Conservation (phyloP, 2,888 invertebrate species). For the Cylloceria caligata region DNA sequence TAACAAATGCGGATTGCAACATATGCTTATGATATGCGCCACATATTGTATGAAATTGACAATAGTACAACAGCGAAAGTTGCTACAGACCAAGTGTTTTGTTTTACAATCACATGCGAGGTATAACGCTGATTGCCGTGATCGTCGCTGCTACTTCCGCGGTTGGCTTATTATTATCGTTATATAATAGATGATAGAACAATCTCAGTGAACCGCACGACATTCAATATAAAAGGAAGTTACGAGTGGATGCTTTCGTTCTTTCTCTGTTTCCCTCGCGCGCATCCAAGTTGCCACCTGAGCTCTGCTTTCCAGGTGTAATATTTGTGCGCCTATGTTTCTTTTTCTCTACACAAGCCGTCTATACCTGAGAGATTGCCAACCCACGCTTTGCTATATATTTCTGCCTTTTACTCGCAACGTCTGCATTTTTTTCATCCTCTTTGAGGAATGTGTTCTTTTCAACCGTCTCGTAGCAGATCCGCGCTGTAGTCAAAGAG, state of each 20-base stretch:
- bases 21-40: background rate
- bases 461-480: background rate
- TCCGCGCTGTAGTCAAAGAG: background rate
- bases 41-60: background rate
- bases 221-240: background rate
- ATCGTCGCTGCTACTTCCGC: slow-evolving; percentile 9
- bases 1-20: background rate
- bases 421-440: background rate
- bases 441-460: background rate
- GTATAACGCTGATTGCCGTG: too few relatives aligned
- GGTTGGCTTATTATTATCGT: slow-evolving; percentile 7
- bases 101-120: too few relatives aligned
- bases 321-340: too few relatives aligned
- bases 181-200: slow-evolving; percentile 14
- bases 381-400: background rate
- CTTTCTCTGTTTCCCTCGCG: background rate
- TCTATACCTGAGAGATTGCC: background rate
- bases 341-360: background rate
- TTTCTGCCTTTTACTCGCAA: background rate
- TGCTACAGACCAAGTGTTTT: background rate
- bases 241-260: background rate
- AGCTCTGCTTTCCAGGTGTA: background rate
- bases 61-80: background rate
- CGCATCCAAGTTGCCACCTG: background rate
- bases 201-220: background rate